Base-by-base conservation (phyloP, 2,888 invertebrate species). In the Sinelater perroti region DNA sequence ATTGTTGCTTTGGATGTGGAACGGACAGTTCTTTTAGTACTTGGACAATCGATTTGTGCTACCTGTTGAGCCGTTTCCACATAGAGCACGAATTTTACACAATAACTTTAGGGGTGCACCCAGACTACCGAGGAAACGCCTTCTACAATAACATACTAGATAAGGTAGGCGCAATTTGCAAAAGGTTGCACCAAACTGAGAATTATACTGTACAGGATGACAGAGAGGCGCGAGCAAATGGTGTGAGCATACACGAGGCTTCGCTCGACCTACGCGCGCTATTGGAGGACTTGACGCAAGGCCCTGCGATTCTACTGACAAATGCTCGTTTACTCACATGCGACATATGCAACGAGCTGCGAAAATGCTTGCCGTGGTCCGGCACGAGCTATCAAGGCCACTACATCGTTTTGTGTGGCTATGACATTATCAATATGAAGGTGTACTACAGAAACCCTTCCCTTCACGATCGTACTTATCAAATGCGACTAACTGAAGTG, bases 11-110 rank as follows among this genome's bases (percentile, higher is more conserved):
- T n/a, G n/a, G n/a, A n/a, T n/a, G n/a, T n/a, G n/a, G n/a, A n/a
- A n/a, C n/a, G n/a, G n/a, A n/a, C n/a, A n/a, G n/a, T n/a, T n/a
- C 14, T 76, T 79, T 55, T 67, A 82, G 87, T 63, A 89, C 89
- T 0, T 91, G 91, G 91, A 91, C 90, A 5, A 90, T 92, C 51
- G 91, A 92, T 75, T 76, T 92, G 30, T 90, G 90, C 66, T 89
- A 87, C 70, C 77, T 92, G 55, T 75, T 91, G 53, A 82, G 81
- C 63, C 82, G 84, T 63, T 90, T 85, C 70, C 78, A 82, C 20
- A 74, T 89, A 28, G 70, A 73, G 8, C 87, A 88, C 67, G 74
- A 78, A 49, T 88, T 89, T 79, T 85, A 82, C 67, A 91, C 91
- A 0, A 81, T 84, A 17, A 86, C 87, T 2, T 72, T 87, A 20